phyloP scores from a whole-genome alignment of 1,140 invertebrate species.

The Neodiprion pinetum region DNA sequence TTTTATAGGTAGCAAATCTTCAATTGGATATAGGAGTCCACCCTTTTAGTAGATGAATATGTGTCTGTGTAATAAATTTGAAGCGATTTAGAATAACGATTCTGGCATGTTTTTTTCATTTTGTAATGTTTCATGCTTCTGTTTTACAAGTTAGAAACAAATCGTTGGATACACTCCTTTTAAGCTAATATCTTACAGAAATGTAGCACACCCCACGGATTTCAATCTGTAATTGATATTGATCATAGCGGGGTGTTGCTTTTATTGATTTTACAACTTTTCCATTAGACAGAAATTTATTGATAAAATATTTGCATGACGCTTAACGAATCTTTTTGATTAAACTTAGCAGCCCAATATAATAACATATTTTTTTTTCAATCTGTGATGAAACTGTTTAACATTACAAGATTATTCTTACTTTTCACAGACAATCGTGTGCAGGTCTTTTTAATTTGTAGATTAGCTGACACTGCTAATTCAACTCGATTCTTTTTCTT shows the following conservation, averaged over 20 bases:
- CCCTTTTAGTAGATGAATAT: neutral
- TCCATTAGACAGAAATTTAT: neutral
- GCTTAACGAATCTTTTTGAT: neutral
- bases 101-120: neutral
- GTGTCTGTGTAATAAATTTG: neutral
- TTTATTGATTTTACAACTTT: neutral
- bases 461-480: slow-evolving; percentile 33
- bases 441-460: slow-evolving; percentile 17
- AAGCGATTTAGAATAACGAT: neutral
- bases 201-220: neutral
- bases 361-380: neutral
- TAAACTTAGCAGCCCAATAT: neutral
- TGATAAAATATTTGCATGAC: neutral
- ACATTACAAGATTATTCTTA: neutral
- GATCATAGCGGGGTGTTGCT: too few relatives aligned
- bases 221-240: neutral
- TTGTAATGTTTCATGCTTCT: neutral
- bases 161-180: neutral
- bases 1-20: neutral
- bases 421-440: slow-evolving; percentile 4
- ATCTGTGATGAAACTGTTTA: neutral
- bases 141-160: neutral
- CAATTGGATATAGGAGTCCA: neutral
- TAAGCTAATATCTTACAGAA: slow-evolving; percentile 7
- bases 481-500: slow-evolving; percentile 64